Percentiles rank a stretch among this genome's conserved stretches.
Evolutionary conservation across 1,140 invertebrate species (phyloP).

Genomic region (Ceratitis capitata): DNA sequence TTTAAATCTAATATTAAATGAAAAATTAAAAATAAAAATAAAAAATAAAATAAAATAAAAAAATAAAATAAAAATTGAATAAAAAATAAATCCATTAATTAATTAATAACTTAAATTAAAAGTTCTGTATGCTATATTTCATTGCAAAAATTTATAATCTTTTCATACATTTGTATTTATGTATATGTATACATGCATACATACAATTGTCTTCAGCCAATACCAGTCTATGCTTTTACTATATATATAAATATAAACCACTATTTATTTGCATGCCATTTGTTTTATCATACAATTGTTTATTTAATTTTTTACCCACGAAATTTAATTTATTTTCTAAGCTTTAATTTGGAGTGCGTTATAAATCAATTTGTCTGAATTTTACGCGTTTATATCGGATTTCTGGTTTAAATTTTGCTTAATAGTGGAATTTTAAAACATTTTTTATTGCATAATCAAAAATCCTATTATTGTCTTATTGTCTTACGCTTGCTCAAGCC

Average conservation of each 20-base stretch:
- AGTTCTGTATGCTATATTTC: no score
- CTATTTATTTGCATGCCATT: no score
- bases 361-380: conserved; percentile 3
- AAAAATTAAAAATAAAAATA: no score
- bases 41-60: no score
- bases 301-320: background rate
- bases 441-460: background rate
- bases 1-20: no score
- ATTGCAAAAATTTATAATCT: no score
- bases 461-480: background rate
- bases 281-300: background rate
- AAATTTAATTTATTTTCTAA: background rate
- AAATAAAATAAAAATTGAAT: no score
- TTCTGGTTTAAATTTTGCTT: background rate
- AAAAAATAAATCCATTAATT: no score
- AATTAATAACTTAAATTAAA: no score
- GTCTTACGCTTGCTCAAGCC: background rate
- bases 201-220: no score
- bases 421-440: background rate
- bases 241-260: background rate
- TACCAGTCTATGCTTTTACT: background rate
- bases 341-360: background rate
- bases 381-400: background rate
- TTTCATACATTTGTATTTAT: background rate
- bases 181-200: background rate